A percentile compares a stretch with the other conserved stretches of the same genome.
These are phyloP conservation scores for Phacellophora camtschatica DNA, from an alignment of 30 jellyfish, hydroid and myxozoan genomes.

Conservation along the genomic window DNA sequence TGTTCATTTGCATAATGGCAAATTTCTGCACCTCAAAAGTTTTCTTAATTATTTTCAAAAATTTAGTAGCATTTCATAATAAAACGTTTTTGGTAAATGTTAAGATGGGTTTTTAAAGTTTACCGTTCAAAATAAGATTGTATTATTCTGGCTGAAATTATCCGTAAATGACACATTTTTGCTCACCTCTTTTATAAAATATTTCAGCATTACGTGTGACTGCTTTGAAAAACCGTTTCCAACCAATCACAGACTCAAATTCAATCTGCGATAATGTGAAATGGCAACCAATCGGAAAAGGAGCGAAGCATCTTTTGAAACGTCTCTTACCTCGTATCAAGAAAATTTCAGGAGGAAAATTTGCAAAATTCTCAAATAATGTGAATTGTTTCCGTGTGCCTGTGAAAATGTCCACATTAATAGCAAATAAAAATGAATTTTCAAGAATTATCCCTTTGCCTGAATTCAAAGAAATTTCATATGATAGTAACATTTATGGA, in stretches of 20 bases:
- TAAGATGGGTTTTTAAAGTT: too few species aligned
- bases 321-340: background rate
- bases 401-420: conserved; percentile 3
- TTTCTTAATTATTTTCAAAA: too few species aligned
- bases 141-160: too few species aligned
- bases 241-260: background rate
- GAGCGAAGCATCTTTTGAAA: background rate
- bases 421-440: background rate
- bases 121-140: too few species aligned
- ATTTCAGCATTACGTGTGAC: background rate
- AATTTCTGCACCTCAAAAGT: too few species aligned
- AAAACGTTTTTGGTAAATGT: too few species aligned
- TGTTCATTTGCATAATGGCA: too few species aligned
- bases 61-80: too few species aligned
- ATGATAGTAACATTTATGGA: conserved; percentile 13
- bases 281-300: conserved; percentile 39
- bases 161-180: too few species aligned
- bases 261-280: conserved; percentile 20
- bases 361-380: background rate
- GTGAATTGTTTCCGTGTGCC: conserved; percentile 41
- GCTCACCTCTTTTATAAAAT: background rate
- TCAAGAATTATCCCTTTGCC: conserved; percentile 33
- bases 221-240: background rate
- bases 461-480: conserved; percentile 6
- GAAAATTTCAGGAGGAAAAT: background rate